phyloP scores from a whole-genome alignment of 2,113 vertebrate species.

The Perccottus glenii region DNA sequence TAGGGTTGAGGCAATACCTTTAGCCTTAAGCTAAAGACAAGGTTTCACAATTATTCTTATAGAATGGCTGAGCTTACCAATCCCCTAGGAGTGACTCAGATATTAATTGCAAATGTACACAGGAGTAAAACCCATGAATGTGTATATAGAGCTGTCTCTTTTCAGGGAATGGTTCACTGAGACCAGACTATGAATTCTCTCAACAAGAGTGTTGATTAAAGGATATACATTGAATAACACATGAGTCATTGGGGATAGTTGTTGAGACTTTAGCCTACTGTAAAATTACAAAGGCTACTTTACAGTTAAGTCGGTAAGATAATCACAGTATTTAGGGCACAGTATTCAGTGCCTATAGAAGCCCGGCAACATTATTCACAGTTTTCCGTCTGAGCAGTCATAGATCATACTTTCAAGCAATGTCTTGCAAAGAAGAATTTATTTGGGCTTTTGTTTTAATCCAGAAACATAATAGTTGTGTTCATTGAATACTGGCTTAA shows the following conservation, averaged over 20 bases:
- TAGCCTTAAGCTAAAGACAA: conserved; percentile 51
- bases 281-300: conserved; percentile 38
- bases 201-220: conserved; percentile 27
- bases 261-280: conserved; percentile 41
- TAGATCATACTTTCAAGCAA: background rate
- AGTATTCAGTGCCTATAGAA: conserved; percentile 11
- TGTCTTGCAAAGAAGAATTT: background rate
- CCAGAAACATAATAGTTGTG: no score
- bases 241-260: conserved; percentile 42
- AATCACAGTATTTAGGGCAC: conserved; percentile 42
- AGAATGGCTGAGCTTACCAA: conserved; percentile 20
- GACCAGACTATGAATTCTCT: background rate
- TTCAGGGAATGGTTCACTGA: conserved; percentile 12
- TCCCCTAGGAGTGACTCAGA: conserved; percentile 47
- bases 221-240: conserved; percentile 40
- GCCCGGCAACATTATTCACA: background rate
- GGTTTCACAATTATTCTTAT: conserved; percentile 52
- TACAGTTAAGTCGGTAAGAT: conserved; percentile 29
- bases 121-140: background rate
- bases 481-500: no score
- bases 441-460: background rate
- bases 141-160: background rate
- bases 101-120: conserved; percentile 27
- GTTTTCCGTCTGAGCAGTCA: conserved; percentile 5
- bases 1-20: conserved; percentile 43